Evolutionary conservation across 2,888 invertebrate species (phyloP).

Genomic region (Hedya salicella): DNA sequence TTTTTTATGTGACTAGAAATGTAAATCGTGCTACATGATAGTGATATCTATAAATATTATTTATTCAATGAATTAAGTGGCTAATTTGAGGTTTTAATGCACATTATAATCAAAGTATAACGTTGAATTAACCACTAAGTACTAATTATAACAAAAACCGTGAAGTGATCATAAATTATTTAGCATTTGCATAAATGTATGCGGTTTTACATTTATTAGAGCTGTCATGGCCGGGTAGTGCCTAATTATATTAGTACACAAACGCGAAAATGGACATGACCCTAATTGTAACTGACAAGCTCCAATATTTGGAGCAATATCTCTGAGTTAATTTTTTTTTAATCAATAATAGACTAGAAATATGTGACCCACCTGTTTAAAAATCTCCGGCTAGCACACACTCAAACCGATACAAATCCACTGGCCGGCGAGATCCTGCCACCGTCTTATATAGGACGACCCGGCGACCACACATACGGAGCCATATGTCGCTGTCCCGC

Average conservation of each 20-base stretch:
- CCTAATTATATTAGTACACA: conserved; percentile 13
- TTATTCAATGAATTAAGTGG: not conserved
- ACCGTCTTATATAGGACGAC: conserved; percentile 78
- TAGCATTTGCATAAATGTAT: conserved; percentile 14
- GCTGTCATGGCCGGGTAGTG: not conserved
- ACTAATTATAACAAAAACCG: conserved; percentile 12
- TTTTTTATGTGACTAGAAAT: too few species aligned
- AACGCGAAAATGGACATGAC: not conserved
- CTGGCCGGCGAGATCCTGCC: conserved; percentile 65
- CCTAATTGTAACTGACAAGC: conserved; percentile 5
- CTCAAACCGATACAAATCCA: conserved; percentile 65
- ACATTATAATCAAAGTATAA: not conserved
- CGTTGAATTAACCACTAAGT: conserved; percentile 25
- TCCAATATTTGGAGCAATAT: not conserved
- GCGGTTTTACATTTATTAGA: conserved; percentile 7
- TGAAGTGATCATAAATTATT: conserved; percentile 9
- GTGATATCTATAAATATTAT: not conserved
- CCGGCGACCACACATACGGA: conserved; percentile 41
- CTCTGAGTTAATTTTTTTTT: not conserved
- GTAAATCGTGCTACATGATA: not conserved
- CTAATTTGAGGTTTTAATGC: not conserved
- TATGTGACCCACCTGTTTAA: conserved; percentile 61
- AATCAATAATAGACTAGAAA: conserved; percentile 12
- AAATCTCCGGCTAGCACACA: conserved; percentile 62
- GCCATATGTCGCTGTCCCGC: conserved; percentile 42